Evolutionary conservation across 2,888 invertebrate genomes (phyloP).

Genomic region (Oscheius sp.): DNA sequence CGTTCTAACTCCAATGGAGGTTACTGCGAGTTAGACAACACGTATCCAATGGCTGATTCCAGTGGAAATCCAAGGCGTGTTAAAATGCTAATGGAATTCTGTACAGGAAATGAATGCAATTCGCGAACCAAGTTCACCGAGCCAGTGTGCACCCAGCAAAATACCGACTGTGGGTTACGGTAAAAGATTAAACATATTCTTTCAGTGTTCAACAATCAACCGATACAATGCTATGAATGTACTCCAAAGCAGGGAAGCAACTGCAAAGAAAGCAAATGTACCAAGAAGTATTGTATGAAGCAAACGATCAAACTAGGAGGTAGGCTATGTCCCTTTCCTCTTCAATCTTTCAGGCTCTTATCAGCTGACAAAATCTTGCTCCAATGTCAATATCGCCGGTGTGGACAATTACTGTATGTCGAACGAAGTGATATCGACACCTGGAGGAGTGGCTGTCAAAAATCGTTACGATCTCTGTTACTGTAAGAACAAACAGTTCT

Average conservation of each 20-base stretch:
- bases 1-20: background rate
- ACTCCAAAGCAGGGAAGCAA: slow-evolving; percentile 40
- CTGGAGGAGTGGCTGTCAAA: slow-evolving; percentile 43
- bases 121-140: slow-evolving; percentile 16
- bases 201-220: slow-evolving; percentile 41
- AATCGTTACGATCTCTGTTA: slow-evolving; percentile 42
- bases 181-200: background rate
- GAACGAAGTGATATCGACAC: slow-evolving; percentile 42
- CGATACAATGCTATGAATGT: slow-evolving; percentile 51
- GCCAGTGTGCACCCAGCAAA: slow-evolving; percentile 12
- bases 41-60: slow-evolving; percentile 37
- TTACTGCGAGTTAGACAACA: slow-evolving; percentile 45
- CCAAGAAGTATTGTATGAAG: slow-evolving; percentile 55
- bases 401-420: slow-evolving; percentile 44
- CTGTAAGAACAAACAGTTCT: slow-evolving; percentile 51
- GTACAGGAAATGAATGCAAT: slow-evolving; percentile 21
- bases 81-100: slow-evolving; percentile 43
- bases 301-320: slow-evolving; percentile 39
- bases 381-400: slow-evolving; percentile 49
- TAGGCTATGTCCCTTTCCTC: background rate
- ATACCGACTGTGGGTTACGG: background rate
- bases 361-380: slow-evolving; percentile 46
- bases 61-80: slow-evolving; percentile 33
- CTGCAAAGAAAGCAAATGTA: slow-evolving; percentile 47
- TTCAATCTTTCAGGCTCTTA: slow-evolving; percentile 46